Evolutionary conservation across 1,140 invertebrate genomes (phyloP), one percentile per base, ranked within the genome.

Genomic region (Oryzaephilus surinamensis): DNA sequence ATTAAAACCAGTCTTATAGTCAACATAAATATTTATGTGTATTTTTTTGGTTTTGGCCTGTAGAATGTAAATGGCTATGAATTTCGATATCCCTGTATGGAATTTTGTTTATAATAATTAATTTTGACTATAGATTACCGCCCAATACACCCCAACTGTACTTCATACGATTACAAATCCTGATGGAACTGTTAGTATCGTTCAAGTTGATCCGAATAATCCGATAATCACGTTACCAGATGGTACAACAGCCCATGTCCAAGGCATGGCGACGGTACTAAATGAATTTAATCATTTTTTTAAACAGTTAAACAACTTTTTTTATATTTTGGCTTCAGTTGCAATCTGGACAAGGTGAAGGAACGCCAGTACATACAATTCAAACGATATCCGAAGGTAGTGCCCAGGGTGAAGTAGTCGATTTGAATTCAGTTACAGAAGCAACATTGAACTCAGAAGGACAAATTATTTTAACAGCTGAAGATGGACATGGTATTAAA

Each of bases 161-260:
- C 75, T 96, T 16, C 92, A 96, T 60, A 93, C 90, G 2, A 94
- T 95, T 59, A 92, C 87, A 46, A 97, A 97, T 69, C 84, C 91
- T 3, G 93, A 97, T 71, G 93, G 93, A 43, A 89, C 89, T 3
- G 88, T 97, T 29, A 95, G 91, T 16, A 83, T 97, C 34, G 93
- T 97, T 45, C 92, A 96, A 65, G 87, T 97, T 37, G 92, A 97
- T 72, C 88, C 91, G 23, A 89, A 81, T 54, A 90, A 87, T 65
- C 85, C 90, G 19, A 89, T 96, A 50, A 93, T 96, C 45, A 95
- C 91, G 13, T 70, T 97, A 57, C 86, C 91, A 2, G 93, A 97
- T 66, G 93, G 93, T 33, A 95, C 91, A 41, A 93, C 91, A 16
- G 91, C 91, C 11, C 90, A 94, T 65, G 88, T 97, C 27, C 82